These are phyloP conservation scores for Miltochrista miniata DNA, from an alignment of 2,888 invertebrate species.

Conservation along the genomic window DNA sequence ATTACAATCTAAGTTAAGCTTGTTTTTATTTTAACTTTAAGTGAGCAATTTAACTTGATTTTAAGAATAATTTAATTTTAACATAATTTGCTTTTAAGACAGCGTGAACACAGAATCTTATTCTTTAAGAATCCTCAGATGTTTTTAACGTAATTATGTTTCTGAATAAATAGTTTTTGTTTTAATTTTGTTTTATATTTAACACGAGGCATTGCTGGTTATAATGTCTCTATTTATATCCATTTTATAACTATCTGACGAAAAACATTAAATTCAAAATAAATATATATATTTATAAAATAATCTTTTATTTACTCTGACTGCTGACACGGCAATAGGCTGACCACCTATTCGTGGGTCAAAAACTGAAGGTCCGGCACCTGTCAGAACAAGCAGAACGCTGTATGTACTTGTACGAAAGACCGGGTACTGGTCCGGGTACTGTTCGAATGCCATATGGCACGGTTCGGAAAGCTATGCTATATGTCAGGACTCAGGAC, in stretches of 20 bases:
- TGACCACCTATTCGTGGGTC: no score
- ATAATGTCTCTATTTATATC: slow-evolving; percentile 13
- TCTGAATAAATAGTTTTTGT: neutral
- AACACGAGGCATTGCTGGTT: slow-evolving; percentile 17
- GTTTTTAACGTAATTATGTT: neutral
- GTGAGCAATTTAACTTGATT: slow-evolving; percentile 9
- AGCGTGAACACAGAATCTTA: neutral
- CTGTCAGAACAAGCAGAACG: no score
- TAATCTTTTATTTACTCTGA: slow-evolving; percentile 8
- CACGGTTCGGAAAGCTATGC: no score
- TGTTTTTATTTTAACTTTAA: slow-evolving; percentile 14
- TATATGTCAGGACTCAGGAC: no score
- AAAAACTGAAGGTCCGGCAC: no score
- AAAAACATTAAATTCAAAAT: slow-evolving; percentile 19
- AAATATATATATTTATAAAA: slow-evolving; percentile 18
- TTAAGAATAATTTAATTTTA: slow-evolving; percentile 3
- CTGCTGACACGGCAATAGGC: no score
- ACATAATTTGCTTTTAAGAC: slow-evolving; percentile 1
- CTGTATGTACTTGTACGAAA: no score
- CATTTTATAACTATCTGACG: slow-evolving; percentile 7
- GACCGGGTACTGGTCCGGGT: no score
- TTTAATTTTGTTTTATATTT: slow-evolving; percentile 4
- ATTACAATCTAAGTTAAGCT: neutral
- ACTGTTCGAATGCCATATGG: no score
- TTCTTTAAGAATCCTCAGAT: neutral